Percentiles rank a stretch among this genome's conserved stretches.
phyloP scores from a whole-genome alignment of 1,140 invertebrate genomes.

The Leptinotarsa defecta region DNA sequence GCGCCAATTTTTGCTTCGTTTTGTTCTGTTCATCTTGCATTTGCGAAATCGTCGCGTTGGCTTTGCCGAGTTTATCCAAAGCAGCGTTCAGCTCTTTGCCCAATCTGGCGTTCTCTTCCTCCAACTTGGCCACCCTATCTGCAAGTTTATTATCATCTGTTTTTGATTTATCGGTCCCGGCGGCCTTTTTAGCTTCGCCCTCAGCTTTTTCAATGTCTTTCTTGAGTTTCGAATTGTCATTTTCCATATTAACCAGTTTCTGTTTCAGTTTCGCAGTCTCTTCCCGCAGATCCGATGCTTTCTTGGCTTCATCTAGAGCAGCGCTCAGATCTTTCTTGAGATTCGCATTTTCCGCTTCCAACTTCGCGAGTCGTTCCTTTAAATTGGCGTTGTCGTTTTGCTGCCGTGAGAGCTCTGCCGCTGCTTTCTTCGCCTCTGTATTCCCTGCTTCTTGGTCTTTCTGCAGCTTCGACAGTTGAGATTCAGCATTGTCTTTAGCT shows the following conservation, averaged over 20 bases:
- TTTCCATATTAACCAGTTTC: constrained; percentile 29
- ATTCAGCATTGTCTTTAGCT: constrained; percentile 30
- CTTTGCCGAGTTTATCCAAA: constrained; percentile 31
- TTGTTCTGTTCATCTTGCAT: constrained; percentile 16
- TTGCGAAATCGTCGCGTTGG: not conserved
- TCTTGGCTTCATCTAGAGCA: constrained; percentile 26
- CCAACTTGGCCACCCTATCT: constrained; percentile 32
- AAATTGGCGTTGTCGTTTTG: not conserved
- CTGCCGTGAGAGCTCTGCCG: constrained; percentile 30
- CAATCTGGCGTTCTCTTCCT: constrained; percentile 35
- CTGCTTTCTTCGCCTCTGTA: constrained; percentile 27
- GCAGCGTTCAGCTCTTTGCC: constrained; percentile 29
- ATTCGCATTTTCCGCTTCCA: constrained; percentile 33
- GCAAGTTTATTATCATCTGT: constrained; percentile 22
- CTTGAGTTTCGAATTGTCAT: constrained; percentile 34
- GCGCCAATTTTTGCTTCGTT: constrained; percentile 21
- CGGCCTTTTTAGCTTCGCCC: not conserved
- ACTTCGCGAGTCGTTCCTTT: constrained; percentile 18
- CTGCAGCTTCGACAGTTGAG: constrained; percentile 29
- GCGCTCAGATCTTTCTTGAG: constrained; percentile 26
- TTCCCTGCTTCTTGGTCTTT: constrained; percentile 4
- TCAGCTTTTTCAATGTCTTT: constrained; percentile 30
- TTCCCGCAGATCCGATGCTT: not conserved
- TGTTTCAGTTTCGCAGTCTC: constrained; percentile 20
- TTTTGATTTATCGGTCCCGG: not conserved